phyloP scores from a whole-genome alignment of 2,888 invertebrate species.

The Tipula vernalis region DNA sequence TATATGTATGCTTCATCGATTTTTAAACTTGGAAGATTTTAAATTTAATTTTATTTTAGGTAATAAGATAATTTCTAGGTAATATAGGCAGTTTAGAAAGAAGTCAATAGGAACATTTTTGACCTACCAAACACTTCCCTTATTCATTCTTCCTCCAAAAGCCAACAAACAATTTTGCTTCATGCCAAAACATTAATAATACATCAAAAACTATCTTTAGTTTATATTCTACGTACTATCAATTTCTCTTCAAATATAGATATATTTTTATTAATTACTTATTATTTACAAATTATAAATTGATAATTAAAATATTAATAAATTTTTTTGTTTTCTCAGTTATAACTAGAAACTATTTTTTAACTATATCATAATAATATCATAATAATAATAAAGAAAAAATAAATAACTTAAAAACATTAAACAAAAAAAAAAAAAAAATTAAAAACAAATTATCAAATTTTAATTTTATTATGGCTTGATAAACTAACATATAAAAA shows the following conservation, averaged over 20 bases:
- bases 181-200: no score
- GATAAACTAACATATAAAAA: background rate
- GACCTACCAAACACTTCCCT: no score
- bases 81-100: no score
- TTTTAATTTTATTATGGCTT: background rate
- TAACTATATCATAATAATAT: background rate
- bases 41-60: no score
- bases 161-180: no score
- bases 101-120: no score
- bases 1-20: no score
- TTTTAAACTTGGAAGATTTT: no score
- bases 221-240: background rate
- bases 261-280: background rate
- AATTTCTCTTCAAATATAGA: conserved; percentile 4
- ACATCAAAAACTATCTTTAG: background rate
- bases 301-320: background rate
- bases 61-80: no score
- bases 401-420: background rate
- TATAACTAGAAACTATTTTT: background rate
- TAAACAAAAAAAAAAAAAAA: background rate
- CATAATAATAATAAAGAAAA: background rate
- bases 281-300: background rate
- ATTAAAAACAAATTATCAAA: background rate
- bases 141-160: no score
- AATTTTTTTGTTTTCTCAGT: background rate